Percentiles rank a stretch among this genome's conserved stretches.
Conservation (phyloP, 2,797 vertebrate genomes). For the Bucorvus abyssinicus region DNA sequence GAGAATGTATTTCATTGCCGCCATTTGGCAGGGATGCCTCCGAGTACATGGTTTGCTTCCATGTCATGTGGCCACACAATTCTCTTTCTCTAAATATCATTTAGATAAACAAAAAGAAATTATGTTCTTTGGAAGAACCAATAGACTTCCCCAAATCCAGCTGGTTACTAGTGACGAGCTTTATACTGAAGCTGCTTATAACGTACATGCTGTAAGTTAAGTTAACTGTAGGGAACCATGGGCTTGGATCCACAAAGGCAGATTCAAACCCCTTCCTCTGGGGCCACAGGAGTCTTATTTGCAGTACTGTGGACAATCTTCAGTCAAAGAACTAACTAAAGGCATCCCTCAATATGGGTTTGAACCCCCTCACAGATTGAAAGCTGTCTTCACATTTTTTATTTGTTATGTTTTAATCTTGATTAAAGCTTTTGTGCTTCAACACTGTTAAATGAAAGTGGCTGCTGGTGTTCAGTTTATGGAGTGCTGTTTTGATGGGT, state of each 20-base stretch:
- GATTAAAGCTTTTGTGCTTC: background rate
- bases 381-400: background rate
- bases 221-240: background rate
- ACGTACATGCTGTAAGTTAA: background rate
- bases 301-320: background rate
- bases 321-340: background rate
- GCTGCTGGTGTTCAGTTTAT: background rate
- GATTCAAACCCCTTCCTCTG: background rate
- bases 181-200: background rate
- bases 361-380: background rate
- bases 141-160: background rate
- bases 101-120: background rate
- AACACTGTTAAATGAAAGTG: background rate
- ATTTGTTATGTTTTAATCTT: background rate
- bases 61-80: background rate
- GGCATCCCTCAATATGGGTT: background rate
- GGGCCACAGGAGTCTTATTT: rapidly evolving
- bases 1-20: background rate
- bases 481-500: background rate
- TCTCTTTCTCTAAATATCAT: background rate
- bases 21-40: background rate
- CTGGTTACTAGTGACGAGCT: background rate
- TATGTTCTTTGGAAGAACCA: background rate
- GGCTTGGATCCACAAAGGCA: background rate
- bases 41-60: background rate